Percentiles rank a stretch among this genome's conserved stretches.
Conservation (phyloP, 2,888 invertebrate genomes). For the Cephus spinipes region DNA sequence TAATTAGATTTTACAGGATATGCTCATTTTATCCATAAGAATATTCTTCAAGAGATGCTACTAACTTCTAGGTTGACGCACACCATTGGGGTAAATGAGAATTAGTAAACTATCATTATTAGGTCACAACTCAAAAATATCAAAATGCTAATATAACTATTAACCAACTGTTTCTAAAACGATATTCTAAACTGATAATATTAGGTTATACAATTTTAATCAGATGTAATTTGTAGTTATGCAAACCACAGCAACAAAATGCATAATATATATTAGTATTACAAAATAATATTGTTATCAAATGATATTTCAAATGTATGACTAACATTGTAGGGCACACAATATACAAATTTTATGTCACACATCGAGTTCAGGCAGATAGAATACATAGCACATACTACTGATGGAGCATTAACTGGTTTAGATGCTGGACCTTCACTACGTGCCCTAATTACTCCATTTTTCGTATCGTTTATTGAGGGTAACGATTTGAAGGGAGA, state of each 20-base stretch:
- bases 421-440: conserved; percentile 56
- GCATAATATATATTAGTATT: neutral
- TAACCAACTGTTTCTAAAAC: neutral
- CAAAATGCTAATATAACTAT: neutral
- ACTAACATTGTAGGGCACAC: neutral
- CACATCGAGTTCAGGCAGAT: conserved; percentile 3
- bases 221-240: neutral
- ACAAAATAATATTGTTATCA: neutral
- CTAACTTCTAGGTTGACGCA: neutral
- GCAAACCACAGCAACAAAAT: neutral
- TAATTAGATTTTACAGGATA: neutral
- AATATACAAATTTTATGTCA: neutral
- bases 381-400: conserved; percentile 52
- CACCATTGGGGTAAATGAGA: neutral
- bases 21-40: neutral
- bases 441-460: conserved; percentile 58
- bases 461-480: conserved; percentile 56
- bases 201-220: neutral
- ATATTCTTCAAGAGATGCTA: neutral
- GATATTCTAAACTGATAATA: neutral
- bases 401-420: conserved; percentile 49
- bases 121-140: neutral
- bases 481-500: conserved; percentile 63
- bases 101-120: neutral
- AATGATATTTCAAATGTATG: neutral